A percentile compares a stretch with the other conserved stretches of the same genome.
These are phyloP conservation scores for Cryptophagus acutangulus DNA, from an alignment of 2,888 invertebrate genomes.

Conservation along the genomic window DNA sequence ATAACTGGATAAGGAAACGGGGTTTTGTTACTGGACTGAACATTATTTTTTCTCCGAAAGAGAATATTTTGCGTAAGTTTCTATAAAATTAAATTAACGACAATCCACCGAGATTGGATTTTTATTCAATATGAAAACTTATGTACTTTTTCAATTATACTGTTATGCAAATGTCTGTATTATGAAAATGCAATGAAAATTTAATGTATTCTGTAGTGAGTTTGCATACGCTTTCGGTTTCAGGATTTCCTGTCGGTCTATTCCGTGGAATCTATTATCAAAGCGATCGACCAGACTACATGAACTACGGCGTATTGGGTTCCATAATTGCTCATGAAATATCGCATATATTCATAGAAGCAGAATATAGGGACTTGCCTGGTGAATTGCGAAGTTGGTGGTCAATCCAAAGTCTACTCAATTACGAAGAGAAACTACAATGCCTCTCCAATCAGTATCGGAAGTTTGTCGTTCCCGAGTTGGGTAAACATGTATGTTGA, in stretches of 20 bases:
- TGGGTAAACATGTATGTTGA: conserved; percentile 59
- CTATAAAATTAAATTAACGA: too few species aligned
- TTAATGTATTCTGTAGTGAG: too few species aligned
- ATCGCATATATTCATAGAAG: conserved; percentile 47
- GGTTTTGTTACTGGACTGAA: conserved; percentile 31
- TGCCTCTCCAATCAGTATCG: conserved; percentile 90
- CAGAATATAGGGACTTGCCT: conserved; percentile 78
- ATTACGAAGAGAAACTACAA: conserved; percentile 73
- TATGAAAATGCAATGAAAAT: too few species aligned
- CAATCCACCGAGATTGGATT: too few species aligned
- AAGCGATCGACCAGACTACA: conserved; percentile 40
- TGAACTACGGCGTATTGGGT: conserved; percentile 44
- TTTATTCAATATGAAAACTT: too few species aligned
- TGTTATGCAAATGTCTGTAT: too few species aligned
- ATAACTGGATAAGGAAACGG: conserved; percentile 29
- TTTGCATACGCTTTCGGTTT: conserved; percentile 11
- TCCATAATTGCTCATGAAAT: conserved; percentile 41
- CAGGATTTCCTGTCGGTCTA: conserved; percentile 42
- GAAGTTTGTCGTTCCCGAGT: conserved; percentile 74
- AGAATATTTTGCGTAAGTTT: conserved; percentile 35
- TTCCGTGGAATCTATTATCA: conserved; percentile 41
- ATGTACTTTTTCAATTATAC: too few species aligned
- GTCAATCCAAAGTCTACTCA: conserved; percentile 72
- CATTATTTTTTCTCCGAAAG: conserved; percentile 30
- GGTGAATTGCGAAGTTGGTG: conserved; percentile 91